Percentiles rank a stretch among this genome's conserved stretches.
These are phyloP conservation scores for Netelia inedita DNA, from an alignment of 2,888 invertebrate genomes.

Conservation along the genomic window DNA sequence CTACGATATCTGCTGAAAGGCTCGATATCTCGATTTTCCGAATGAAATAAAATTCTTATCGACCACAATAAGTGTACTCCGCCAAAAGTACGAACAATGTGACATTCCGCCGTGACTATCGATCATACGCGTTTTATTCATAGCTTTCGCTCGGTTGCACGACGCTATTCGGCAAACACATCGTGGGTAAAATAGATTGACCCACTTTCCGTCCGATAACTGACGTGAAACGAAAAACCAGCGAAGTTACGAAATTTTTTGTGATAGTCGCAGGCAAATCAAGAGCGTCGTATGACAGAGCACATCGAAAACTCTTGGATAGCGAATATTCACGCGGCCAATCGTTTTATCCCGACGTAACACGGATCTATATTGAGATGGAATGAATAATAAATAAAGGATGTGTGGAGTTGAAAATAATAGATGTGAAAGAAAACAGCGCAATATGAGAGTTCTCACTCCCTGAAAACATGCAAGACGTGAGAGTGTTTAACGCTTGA, in stretches of 20 bases:
- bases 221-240: neutral
- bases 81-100: neutral
- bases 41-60: constrained; percentile 1
- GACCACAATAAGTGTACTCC: neutral
- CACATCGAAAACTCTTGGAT: neutral
- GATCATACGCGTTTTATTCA: constrained; percentile 9
- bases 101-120: neutral
- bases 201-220: constrained; percentile 14
- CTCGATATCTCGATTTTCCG: constrained; percentile 39
- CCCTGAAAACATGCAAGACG: constrained; percentile 19
- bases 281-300: neutral
- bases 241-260: neutral
- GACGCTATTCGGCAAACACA: neutral
- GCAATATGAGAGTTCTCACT: neutral
- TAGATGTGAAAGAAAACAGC: neutral
- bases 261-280: neutral
- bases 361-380: constrained; percentile 28
- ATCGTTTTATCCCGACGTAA: constrained; percentile 17
- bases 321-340: neutral
- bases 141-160: neutral
- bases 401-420: constrained; percentile 5
- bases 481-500: constrained; percentile 33
- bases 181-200: constrained; percentile 20
- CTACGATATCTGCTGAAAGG: neutral
- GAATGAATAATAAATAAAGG: constrained; percentile 34